A percentile compares a stretch with the other conserved stretches of the same genome.
Evolutionary conservation across 2,797 vertebrate genomes (phyloP).

Genomic region (Rhinoraja longicauda): DNA sequence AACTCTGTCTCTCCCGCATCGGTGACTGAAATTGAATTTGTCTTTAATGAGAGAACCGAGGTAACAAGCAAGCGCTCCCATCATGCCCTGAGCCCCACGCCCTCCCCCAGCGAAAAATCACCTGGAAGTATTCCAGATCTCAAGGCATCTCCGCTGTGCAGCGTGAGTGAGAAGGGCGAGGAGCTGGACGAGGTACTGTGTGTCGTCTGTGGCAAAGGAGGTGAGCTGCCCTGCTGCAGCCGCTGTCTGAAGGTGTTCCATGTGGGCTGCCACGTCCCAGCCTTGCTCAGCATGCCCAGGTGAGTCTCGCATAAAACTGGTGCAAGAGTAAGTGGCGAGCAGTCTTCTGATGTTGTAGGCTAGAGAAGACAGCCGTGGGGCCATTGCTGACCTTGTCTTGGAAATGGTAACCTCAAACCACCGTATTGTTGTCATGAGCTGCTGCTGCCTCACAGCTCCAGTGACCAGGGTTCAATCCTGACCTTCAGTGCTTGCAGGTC

Average conservation of each 20-base stretch:
- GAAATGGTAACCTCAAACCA: too few relatives aligned
- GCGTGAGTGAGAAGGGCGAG: not conserved
- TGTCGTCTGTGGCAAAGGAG: not conserved
- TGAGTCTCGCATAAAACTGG: not conserved
- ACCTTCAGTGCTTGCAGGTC: too few relatives aligned
- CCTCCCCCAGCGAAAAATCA: slow-evolving; percentile 21
- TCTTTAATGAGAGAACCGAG: slow-evolving; percentile 15
- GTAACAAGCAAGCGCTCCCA: not conserved
- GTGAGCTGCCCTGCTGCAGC: not conserved
- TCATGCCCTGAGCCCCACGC: slow-evolving; percentile 27
- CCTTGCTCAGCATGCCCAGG: not conserved
- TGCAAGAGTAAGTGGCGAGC: not conserved
- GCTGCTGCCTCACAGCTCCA: too few relatives aligned
- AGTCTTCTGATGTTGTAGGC: not conserved
- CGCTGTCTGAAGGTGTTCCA: slow-evolving; percentile 11
- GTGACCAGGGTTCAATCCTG: too few relatives aligned
- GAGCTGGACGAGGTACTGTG: not conserved
- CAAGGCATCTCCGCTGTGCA: slow-evolving; percentile 13
- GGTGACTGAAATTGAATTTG: slow-evolving; percentile 12
- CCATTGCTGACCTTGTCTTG: too few relatives aligned
- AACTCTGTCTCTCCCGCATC: slow-evolving; percentile 23
- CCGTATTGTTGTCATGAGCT: too few relatives aligned
- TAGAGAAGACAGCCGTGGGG: not conserved
- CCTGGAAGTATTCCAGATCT: slow-evolving; percentile 8
- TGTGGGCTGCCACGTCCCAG: not conserved